A percentile compares a stretch with the other conserved stretches of the same genome.
These are phyloP conservation scores for Anguilla marmorata DNA, from an alignment of 2,797 vertebrate species.

Conservation along the genomic window DNA sequence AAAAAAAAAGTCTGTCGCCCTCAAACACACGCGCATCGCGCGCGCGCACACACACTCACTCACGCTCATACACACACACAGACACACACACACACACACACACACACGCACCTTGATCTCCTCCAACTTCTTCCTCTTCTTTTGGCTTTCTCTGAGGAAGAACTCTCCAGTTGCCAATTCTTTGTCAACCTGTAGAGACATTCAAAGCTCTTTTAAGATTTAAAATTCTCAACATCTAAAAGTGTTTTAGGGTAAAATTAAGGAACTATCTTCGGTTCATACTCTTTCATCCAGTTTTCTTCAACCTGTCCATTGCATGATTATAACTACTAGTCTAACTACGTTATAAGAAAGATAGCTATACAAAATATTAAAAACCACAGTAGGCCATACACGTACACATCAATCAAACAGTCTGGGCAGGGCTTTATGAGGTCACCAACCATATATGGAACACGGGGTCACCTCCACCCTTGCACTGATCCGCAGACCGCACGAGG, in stretches of 20 bases:
- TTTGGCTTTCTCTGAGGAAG: conserved; percentile 89
- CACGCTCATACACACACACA: too few relatives aligned
- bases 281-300: not conserved
- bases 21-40: not conserved
- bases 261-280: not conserved
- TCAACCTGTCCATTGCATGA: not conserved
- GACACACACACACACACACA: not conserved
- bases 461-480: not conserved
- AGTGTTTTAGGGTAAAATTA: not conserved
- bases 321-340: not conserved
- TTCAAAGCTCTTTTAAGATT: not conserved
- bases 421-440: not conserved
- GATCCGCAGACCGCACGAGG: not conserved
- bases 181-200: conserved; percentile 79
- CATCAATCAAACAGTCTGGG: not conserved
- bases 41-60: too few relatives aligned
- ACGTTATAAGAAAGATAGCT: not conserved
- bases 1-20: not conserved
- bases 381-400: not conserved
- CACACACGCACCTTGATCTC: conserved; percentile 82
- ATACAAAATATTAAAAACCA: not conserved
- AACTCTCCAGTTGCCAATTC: conserved; percentile 93
- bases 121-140: conserved; percentile 83
- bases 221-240: not conserved
- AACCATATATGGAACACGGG: not conserved